Conservation (phyloP, 2,797 vertebrate genomes). For the Coregonus suidteri region DNA sequence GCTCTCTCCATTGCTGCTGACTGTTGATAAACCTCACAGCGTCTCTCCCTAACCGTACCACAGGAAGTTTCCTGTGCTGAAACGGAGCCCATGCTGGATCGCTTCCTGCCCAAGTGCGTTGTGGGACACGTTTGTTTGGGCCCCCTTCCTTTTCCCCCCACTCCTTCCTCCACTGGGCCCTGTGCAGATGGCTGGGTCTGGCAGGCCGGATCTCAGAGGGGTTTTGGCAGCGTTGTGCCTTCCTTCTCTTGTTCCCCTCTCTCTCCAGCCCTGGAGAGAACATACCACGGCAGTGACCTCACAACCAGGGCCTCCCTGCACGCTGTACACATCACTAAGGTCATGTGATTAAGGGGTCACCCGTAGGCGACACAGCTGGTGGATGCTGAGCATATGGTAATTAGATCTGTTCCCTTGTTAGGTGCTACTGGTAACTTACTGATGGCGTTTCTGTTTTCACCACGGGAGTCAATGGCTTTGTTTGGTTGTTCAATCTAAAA, state of each 20-base stretch:
- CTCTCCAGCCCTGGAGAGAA: conserved; percentile 49
- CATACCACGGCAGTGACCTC: conserved; percentile 65
- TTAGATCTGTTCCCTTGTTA: conserved; percentile 16
- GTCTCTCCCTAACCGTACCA: conserved; percentile 70
- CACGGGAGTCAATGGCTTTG: neutral
- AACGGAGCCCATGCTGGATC: conserved; percentile 80
- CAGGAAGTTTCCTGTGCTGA: conserved; percentile 93
- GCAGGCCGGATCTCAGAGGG: conserved; percentile 63
- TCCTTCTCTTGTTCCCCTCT: neutral
- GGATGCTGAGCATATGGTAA: conserved; percentile 45
- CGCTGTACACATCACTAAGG: conserved; percentile 13
- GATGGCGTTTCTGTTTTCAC: neutral
- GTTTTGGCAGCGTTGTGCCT: conserved; percentile 61
- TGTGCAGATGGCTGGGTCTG: conserved; percentile 69
- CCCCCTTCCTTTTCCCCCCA: conserved; percentile 43
- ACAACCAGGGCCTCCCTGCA: conserved; percentile 47
- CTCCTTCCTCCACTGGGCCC: conserved; percentile 48
- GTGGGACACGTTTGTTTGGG: conserved; percentile 81
- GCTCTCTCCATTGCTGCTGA: conserved; percentile 19
- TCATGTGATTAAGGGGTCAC: conserved; percentile 11
- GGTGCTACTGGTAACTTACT: neutral
- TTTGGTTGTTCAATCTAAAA: neutral
- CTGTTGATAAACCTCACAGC: conserved; percentile 59
- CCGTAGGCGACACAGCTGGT: conserved; percentile 57
- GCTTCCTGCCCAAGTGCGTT: conserved; percentile 86